phyloP scores from a whole-genome alignment of 2,888 invertebrate species.

The Eupithecia tripunctaria region DNA sequence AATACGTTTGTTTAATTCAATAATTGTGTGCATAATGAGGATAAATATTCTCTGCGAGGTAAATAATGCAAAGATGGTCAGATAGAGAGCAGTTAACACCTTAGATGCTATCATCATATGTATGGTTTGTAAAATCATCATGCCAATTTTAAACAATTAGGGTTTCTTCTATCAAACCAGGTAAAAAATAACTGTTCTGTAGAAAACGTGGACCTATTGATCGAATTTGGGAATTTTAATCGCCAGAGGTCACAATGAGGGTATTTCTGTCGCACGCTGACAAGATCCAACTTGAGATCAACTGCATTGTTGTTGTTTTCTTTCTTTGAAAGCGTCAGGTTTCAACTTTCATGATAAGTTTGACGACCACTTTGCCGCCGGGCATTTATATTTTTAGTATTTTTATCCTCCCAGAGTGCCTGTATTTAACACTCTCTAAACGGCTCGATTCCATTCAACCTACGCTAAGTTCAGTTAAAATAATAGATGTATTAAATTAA shows the following conservation, averaged over 20 bases:
- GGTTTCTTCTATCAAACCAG: too few species aligned
- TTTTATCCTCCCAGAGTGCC: not conserved
- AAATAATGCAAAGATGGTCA: slow-evolving; percentile 24
- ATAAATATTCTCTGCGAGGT: slow-evolving; percentile 15
- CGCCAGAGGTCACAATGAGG: not conserved
- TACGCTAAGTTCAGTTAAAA: too few species aligned
- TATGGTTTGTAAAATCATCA: not conserved
- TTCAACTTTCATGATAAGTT: not conserved
- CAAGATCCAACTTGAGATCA: not conserved
- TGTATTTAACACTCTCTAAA: too few species aligned
- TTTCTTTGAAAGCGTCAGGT: not conserved
- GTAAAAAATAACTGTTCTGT: not conserved
- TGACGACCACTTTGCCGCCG: not conserved
- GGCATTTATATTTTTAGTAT: not conserved
- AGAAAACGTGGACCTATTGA: not conserved
- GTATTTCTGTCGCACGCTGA: not conserved
- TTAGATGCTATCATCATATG: slow-evolving; percentile 18
- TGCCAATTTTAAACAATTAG: not conserved
- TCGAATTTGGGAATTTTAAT: not conserved
- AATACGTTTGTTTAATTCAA: slow-evolving; percentile 8
- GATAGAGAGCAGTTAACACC: slow-evolving; percentile 28
- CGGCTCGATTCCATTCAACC: too few species aligned
- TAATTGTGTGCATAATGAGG: slow-evolving; percentile 24
- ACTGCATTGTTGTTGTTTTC: not conserved
- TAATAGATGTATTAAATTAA: too few species aligned